A percentile compares a stretch with the other conserved stretches of the same genome.
Conservation (phyloP, 2,113 vertebrate species). For the Cyphomyrus discorhynchus region DNA sequence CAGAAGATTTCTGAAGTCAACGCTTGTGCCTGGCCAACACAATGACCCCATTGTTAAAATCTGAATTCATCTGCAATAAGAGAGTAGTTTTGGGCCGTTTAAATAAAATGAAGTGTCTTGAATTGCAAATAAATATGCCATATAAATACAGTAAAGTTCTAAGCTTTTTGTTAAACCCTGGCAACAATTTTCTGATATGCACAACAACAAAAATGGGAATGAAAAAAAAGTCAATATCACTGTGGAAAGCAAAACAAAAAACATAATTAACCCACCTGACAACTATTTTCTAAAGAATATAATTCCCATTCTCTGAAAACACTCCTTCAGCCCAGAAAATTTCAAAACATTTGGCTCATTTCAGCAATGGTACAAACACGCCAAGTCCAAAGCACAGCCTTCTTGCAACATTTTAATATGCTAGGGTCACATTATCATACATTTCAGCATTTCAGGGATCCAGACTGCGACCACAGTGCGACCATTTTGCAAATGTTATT, state of each 20-base stretch:
- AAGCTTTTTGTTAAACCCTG: background rate
- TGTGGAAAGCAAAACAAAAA: background rate
- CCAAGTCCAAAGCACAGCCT: background rate
- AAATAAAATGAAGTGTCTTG: background rate
- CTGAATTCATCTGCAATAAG: background rate
- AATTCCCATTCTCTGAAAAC: slow-evolving; percentile 6
- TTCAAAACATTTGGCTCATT: background rate
- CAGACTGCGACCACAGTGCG: background rate
- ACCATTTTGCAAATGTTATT: background rate
- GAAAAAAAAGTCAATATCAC: background rate
- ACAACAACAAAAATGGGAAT: background rate
- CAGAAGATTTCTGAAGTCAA: background rate
- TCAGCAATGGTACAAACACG: background rate
- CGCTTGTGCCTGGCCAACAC: background rate
- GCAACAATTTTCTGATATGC: background rate
- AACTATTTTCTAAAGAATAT: background rate
- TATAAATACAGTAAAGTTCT: background rate
- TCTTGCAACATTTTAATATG: background rate
- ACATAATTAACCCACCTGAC: background rate
- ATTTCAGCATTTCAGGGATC: background rate
- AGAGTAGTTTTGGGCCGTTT: background rate
- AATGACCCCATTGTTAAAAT: background rate
- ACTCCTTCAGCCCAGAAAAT: background rate
- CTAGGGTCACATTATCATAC: background rate
- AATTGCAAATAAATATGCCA: background rate